phyloP scores from a whole-genome alignment of 2,797 vertebrate species.

The Atherinosoma microstoma region DNA sequence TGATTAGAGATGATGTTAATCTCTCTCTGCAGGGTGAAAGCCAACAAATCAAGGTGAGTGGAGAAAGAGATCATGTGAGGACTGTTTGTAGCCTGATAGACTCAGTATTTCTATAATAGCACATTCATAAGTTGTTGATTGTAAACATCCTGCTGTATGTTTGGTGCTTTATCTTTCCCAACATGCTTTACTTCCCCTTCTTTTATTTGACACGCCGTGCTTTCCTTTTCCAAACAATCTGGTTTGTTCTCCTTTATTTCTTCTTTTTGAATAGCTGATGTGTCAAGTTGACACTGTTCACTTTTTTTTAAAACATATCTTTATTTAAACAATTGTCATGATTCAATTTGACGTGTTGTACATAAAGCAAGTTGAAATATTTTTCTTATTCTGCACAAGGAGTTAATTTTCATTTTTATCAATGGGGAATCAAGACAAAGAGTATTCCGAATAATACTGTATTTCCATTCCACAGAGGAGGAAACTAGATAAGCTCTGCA shows the following conservation, averaged over 20 bases:
- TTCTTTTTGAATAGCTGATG: neutral
- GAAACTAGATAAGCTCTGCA: no score
- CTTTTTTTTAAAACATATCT: no score
- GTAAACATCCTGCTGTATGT: conserved; percentile 8
- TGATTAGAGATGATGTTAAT: conserved; percentile 58
- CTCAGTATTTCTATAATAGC: conserved; percentile 26
- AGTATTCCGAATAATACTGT: no score
- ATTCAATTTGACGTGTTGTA: no score
- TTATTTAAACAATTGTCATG: no score
- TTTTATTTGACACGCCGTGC: conserved; percentile 43
- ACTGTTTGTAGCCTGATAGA: conserved; percentile 2
- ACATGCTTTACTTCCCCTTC: conserved; percentile 31
- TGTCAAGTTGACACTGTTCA: no score
- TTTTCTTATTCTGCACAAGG: no score
- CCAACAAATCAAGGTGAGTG: conserved; percentile 62
- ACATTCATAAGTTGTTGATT: no score
- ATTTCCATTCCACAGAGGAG: no score
- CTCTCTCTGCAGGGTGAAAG: conserved; percentile 37
- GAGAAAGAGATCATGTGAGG: conserved; percentile 28
- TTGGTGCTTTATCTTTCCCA: conserved; percentile 11
- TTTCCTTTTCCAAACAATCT: neutral
- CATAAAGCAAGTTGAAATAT: no score
- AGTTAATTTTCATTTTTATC: no score
- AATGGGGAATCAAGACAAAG: no score
- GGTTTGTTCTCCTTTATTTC: conserved; percentile 3